Evolutionary conservation across 2,888 invertebrate genomes (phyloP).

Genomic region (Pomacea canaliculata): DNA sequence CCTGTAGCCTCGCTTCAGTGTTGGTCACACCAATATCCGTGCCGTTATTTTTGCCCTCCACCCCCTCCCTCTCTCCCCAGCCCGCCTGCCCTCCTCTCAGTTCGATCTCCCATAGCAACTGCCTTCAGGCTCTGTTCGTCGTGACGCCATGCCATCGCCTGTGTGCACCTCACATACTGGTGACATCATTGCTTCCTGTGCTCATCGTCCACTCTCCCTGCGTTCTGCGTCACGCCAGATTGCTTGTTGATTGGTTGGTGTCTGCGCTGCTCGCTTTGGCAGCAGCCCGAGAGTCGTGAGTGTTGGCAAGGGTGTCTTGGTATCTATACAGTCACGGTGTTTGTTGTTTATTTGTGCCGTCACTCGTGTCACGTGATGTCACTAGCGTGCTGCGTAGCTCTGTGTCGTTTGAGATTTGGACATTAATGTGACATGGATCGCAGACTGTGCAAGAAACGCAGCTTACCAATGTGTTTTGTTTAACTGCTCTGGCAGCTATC

Average conservation of each 20-base stretch:
- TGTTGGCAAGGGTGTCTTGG: neutral
- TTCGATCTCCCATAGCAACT: neutral
- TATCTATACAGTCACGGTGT: too few species aligned
- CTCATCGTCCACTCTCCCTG: conserved; percentile 29
- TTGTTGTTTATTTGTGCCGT: too few species aligned
- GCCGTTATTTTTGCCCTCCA: conserved; percentile 14
- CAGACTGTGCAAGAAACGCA: too few species aligned
- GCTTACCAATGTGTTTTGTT: too few species aligned
- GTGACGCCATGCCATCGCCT: conserved; percentile 20
- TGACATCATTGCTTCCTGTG: conserved; percentile 26
- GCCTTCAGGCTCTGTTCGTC: neutral
- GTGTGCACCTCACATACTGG: conserved; percentile 28
- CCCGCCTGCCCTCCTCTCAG: conserved; percentile 1
- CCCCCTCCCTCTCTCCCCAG: neutral
- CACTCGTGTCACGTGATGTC: too few species aligned
- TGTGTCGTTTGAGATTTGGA: too few species aligned
- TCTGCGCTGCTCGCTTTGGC: conserved; percentile 6
- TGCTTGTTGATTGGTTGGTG: conserved; percentile 10
- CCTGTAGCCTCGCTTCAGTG: conserved; percentile 29
- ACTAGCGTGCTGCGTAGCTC: too few species aligned
- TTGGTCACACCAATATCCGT: conserved; percentile 35
- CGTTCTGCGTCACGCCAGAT: conserved; percentile 22
- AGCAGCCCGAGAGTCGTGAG: neutral
- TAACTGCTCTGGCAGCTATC: too few species aligned
- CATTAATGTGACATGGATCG: too few species aligned